Percentiles rank a stretch among this genome's conserved stretches.
These are phyloP conservation scores for Cynocephalus volans DNA, from an alignment of 2,113 vertebrate genomes.

Conservation along the genomic window DNA sequence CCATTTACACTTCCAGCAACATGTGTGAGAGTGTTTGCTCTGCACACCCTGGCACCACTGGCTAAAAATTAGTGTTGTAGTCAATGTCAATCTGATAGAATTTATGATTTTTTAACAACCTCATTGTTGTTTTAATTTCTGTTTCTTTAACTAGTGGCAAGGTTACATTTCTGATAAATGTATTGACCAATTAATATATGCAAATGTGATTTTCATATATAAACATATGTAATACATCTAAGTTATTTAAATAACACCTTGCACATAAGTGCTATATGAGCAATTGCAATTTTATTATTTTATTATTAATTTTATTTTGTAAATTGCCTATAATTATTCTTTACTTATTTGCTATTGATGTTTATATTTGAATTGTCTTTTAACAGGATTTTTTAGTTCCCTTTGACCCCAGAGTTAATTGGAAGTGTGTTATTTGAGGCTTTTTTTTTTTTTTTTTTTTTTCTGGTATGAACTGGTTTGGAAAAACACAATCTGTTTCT, in stretches of 20 bases:
- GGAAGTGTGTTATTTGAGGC: not conserved
- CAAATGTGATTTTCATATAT: not conserved
- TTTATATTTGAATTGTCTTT: conserved; percentile 38
- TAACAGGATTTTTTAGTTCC: not conserved
- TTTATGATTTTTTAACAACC: not conserved
- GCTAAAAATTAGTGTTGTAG: not conserved
- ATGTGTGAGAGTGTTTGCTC: not conserved
- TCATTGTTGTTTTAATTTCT: conserved; percentile 10
- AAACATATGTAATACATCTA: conserved; percentile 6
- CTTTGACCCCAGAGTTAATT: not conserved
- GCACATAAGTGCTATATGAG: not conserved
- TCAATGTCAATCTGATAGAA: not conserved
- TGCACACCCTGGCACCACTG: not conserved
- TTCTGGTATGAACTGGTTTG: too few relatives aligned
- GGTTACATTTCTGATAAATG: not conserved
- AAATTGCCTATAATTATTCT: not conserved
- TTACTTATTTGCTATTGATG: not conserved
- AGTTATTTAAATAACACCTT: not conserved
- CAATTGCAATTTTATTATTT: not conserved
- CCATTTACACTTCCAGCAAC: not conserved
- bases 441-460: not conserved
- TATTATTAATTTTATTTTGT: conserved; percentile 20
- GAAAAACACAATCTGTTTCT: too few relatives aligned
- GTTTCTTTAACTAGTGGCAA: conserved; percentile 16
- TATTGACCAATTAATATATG: not conserved